phyloP scores from a whole-genome alignment of 2,113 vertebrate genomes.

The Malurus alboscapulatus region DNA sequence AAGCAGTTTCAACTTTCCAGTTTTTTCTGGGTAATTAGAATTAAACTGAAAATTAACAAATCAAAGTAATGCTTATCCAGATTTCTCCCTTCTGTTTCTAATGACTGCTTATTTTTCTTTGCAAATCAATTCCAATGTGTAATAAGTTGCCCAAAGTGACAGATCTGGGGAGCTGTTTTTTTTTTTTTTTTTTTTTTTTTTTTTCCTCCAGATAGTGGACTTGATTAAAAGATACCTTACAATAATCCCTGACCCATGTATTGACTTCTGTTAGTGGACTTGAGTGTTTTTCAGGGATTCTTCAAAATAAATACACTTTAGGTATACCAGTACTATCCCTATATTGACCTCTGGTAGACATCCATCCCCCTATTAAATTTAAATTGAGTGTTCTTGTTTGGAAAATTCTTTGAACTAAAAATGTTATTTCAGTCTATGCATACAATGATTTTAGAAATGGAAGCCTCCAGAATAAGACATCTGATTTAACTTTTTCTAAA shows the following conservation, averaged over 20 bases:
- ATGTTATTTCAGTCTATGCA: neutral
- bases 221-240: neutral
- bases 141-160: neutral
- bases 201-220: neutral
- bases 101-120: neutral
- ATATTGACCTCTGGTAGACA: neutral
- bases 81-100: slow-evolving; percentile 15
- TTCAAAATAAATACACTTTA: neutral
- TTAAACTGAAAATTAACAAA: neutral
- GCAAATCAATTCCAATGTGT: neutral
- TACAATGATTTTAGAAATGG: neutral
- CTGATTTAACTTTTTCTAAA: neutral
- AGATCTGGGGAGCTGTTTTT: neutral
- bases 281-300: neutral
- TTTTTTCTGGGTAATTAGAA: neutral
- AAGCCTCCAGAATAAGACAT: neutral
- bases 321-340: neutral
- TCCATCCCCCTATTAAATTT: neutral
- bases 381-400: neutral
- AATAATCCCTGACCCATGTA: neutral
- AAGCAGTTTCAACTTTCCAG: neutral
- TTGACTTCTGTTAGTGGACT: neutral
- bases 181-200: neutral
- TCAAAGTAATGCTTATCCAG: neutral
- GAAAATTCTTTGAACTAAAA: neutral